Base-by-base conservation (phyloP, 53 echinoderm and acorn worm species). In the Astropecten irregularis region DNA sequence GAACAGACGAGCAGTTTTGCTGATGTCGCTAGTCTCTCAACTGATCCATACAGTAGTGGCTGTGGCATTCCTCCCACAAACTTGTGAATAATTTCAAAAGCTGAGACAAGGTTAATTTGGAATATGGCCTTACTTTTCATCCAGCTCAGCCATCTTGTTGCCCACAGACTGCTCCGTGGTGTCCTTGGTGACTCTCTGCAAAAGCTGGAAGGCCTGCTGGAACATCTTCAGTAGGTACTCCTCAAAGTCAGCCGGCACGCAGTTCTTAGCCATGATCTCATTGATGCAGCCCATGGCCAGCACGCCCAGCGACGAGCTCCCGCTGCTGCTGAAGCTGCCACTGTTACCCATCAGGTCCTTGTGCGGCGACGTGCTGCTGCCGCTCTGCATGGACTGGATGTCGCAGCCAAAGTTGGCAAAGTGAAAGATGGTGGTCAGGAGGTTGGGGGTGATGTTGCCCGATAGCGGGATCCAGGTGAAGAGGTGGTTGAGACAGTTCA, bases 361-460 rank as follows among this genome's bases (percentile, higher is more conserved):
- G 27, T 47, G 76, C 61, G 97, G 68, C 20, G 96, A 91, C 40
- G 93, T 86, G 15, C 35, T 16, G 4, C 18, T 9, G 31, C 60
- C 83, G 47, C 91, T 77, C 69, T 90, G 92, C 7, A 95, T 88
- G 9, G 92, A 87, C 61, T 94, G 92, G 60, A 99, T 94, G 74
- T 99, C 99, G 66, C 99, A 99, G 68, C 99, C 99, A 49, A 99
- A 99, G 74, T 90, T 99, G 47, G 99, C 99, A 60, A 99, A 95
- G 69, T 99, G 99, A 82, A 99, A 99, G 81, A 99, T 92, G 60
- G 92, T 95, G 49, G 99, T 90, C 62, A 99, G 73, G 64, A 99
- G 92, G 71, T 54, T 68, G 9, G 94, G 89, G 66, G 88, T 86
- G 76, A 95, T 88, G 87, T 84, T 86, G 27, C 89, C 81, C 0